These are phyloP conservation scores for Heterodera filipjevi DNA, from an alignment of 2,888 invertebrate genomes.

Conservation along the genomic window DNA sequence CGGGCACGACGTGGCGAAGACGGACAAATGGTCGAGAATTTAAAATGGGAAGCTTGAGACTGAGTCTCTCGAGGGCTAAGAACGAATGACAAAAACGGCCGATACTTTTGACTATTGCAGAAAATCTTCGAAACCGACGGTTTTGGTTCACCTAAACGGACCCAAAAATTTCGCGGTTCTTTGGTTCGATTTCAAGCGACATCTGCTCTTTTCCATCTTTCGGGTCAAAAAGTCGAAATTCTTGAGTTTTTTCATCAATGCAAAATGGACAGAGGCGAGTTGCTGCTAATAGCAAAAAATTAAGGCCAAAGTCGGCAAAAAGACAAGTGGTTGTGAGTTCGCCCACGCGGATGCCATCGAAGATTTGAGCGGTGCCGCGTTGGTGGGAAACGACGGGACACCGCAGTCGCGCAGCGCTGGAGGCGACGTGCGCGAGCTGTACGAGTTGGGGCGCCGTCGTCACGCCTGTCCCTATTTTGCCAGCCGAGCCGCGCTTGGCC, in stretches of 20 bases:
- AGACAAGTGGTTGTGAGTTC: conserved; percentile 36
- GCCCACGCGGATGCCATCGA: conserved; percentile 70
- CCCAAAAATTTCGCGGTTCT: no score
- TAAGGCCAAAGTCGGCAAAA: neutral
- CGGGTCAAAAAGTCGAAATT: no score
- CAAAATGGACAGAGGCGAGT: no score
- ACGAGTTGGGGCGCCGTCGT: conserved; percentile 72
- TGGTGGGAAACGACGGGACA: conserved; percentile 72
- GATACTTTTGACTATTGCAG: no score
- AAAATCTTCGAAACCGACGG: no score
- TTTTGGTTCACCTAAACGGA: no score
- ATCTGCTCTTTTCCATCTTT: no score
- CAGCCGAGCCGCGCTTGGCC: conserved; percentile 78
- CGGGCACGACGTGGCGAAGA: conserved; percentile 21
- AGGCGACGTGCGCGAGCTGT: conserved; percentile 35
- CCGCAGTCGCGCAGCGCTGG: conserved; percentile 70
- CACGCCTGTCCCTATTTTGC: conserved; percentile 94
- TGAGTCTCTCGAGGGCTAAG: no score
- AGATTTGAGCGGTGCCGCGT: conserved; percentile 66
- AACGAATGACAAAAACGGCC: no score
- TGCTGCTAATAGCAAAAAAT: no score
- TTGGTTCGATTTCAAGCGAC: no score
- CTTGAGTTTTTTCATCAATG: conserved; percentile 1
- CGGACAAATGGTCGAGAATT: conserved; percentile 11
- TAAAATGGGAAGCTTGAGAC: neutral